Evolutionary conservation across 2,888 invertebrate genomes (phyloP).

Genomic region (Melieria crassipennis): DNA sequence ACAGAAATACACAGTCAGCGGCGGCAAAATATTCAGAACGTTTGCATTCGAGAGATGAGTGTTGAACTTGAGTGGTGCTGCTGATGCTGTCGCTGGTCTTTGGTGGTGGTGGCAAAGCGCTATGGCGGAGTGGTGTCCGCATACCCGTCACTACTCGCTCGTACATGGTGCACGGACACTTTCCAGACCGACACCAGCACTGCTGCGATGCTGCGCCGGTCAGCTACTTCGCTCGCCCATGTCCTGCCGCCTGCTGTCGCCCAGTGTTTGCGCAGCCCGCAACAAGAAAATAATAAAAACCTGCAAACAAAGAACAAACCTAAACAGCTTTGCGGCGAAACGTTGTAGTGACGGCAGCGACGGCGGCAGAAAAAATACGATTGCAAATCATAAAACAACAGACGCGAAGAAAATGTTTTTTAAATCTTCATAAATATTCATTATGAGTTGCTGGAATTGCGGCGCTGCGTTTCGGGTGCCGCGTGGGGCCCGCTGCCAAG

Average conservation of each 20-base stretch:
- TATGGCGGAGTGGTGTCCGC: background rate
- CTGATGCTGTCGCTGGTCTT: no score
- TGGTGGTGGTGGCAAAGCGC: no score
- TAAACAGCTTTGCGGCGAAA: slow-evolving; percentile 1
- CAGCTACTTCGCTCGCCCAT: background rate
- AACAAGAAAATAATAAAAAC: no score
- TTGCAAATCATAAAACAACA: slow-evolving; percentile 63
- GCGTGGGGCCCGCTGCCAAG: background rate
- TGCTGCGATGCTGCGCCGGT: background rate
- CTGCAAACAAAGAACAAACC: background rate
- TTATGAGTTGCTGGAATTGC: slow-evolving; percentile 40
- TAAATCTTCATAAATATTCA: slow-evolving; percentile 64
- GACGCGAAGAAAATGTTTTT: slow-evolving; percentile 59
- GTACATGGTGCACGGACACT: background rate
- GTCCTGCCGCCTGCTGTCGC: background rate
- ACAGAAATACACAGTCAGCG: background rate
- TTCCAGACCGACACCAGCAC: background rate
- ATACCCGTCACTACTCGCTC: background rate
- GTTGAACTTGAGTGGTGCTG: no score
- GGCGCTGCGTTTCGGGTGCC: no score
- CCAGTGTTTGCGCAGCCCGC: no score
- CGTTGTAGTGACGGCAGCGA: background rate
- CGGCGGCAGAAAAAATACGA: slow-evolving; percentile 43
- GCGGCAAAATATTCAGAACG: slow-evolving; percentile 25
- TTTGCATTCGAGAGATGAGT: slow-evolving; percentile 10